A percentile compares a stretch with the other conserved stretches of the same genome.
These are phyloP conservation scores for Nestor notabilis DNA, from an alignment of 2,113 vertebrate species.

Conservation along the genomic window DNA sequence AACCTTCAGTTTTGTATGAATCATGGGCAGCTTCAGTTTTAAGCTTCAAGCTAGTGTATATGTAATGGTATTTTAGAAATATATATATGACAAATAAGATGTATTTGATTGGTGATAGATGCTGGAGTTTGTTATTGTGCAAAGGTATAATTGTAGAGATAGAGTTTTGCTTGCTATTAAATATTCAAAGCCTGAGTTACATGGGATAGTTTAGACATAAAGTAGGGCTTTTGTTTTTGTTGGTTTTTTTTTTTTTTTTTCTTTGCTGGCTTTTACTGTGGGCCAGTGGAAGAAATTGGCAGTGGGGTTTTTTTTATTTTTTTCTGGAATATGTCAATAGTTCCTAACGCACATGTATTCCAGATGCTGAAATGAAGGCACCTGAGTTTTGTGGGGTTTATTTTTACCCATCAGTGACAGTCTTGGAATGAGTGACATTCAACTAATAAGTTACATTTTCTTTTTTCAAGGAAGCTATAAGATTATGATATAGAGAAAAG, in stretches of 20 bases:
- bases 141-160: background rate
- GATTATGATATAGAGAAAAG: background rate
- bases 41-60: background rate
- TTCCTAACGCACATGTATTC: background rate
- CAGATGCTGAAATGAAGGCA: slow-evolving; percentile 33
- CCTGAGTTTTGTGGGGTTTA: background rate
- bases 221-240: background rate
- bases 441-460: background rate
- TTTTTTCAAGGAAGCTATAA: background rate
- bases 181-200: background rate
- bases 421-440: background rate
- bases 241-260: background rate
- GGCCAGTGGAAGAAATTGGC: slow-evolving; percentile 15
- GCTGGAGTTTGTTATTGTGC: background rate
- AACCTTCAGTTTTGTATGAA: background rate
- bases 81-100: background rate
- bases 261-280: background rate
- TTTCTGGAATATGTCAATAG: slow-evolving; percentile 35
- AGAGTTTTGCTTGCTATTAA: background rate
- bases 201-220: background rate
- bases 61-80: background rate
- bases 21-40: background rate
- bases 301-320: background rate
- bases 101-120: background rate
- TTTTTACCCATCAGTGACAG: background rate